Evolutionary conservation across 2,113 vertebrate species (phyloP).

Genomic region (Syngnathus floridae): DNA sequence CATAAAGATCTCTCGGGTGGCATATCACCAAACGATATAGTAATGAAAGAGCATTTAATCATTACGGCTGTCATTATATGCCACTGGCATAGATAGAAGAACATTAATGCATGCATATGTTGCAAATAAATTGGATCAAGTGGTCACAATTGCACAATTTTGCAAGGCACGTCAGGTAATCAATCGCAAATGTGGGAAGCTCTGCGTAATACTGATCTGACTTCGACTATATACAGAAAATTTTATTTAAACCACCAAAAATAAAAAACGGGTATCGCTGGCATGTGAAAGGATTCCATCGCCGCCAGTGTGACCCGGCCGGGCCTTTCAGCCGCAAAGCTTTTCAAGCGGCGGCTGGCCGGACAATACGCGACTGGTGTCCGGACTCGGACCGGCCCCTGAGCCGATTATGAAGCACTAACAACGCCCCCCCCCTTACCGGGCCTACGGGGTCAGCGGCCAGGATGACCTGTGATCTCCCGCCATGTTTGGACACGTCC

Average conservation of each 20-base stretch:
- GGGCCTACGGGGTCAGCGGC: constrained; percentile 66
- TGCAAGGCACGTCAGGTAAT: too few relatives aligned
- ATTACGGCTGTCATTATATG: not conserved
- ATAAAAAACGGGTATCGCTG: constrained; percentile 28
- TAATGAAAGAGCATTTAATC: not conserved
- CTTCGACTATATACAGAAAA: too few relatives aligned
- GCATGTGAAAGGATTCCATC: constrained; percentile 56
- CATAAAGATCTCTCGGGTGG: not conserved
- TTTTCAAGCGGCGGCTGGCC: constrained; percentile 52
- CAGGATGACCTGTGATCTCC: constrained; percentile 63
- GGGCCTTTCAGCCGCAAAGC: constrained; percentile 49
- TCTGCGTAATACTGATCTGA: too few relatives aligned
- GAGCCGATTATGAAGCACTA: constrained; percentile 69
- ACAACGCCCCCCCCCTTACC: constrained; percentile 41
- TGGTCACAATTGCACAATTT: too few relatives aligned
- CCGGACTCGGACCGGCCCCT: constrained; percentile 53
- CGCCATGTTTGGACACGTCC: constrained; percentile 80
- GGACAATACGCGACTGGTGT: constrained; percentile 61
- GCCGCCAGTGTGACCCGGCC: not conserved
- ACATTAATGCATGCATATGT: not conserved
- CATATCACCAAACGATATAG: not conserved
- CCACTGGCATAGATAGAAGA: not conserved
- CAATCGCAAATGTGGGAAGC: too few relatives aligned
- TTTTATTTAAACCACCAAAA: too few relatives aligned
- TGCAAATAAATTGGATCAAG: not conserved